Evolutionary conservation across 2,888 invertebrate genomes (phyloP).

Genomic region (Habroteleia sp.): DNA sequence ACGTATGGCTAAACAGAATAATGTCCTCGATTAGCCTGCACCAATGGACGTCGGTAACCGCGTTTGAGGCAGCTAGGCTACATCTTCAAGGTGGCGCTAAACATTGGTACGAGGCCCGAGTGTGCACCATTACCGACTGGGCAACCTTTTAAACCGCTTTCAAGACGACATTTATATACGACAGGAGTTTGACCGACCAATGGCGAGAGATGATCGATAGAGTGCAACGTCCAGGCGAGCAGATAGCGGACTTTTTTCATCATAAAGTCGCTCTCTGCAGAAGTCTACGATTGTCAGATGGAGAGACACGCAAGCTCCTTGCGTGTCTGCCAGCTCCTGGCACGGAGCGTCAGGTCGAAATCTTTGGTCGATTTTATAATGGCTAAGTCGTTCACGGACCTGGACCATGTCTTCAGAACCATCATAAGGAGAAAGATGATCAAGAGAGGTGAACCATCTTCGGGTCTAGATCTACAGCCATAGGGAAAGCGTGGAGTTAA

Average conservation of each 20-base stretch:
- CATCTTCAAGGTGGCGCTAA: neutral
- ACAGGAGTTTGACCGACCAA: neutral
- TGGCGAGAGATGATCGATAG: neutral
- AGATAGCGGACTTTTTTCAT: neutral
- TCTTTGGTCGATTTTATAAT: no score
- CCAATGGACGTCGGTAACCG: neutral
- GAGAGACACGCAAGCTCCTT: no score
- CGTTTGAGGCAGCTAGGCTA: neutral
- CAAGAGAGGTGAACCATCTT: no score
- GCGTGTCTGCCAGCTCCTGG: no score
- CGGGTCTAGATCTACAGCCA: no score
- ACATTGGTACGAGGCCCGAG: neutral
- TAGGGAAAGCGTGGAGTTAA: no score
- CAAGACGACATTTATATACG: neutral
- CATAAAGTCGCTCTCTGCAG: neutral
- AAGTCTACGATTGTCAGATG: neutral
- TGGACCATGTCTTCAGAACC: no score
- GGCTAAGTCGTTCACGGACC: no score
- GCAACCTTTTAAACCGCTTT: neutral
- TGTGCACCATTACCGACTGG: neutral
- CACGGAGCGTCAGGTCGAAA: no score
- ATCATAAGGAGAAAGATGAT: no score
- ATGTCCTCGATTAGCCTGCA: neutral
- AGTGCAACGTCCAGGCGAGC: neutral
- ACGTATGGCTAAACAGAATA: neutral